Evolutionary conservation across 2,888 invertebrate species (phyloP).

Genomic region (Agrotis puta): DNA sequence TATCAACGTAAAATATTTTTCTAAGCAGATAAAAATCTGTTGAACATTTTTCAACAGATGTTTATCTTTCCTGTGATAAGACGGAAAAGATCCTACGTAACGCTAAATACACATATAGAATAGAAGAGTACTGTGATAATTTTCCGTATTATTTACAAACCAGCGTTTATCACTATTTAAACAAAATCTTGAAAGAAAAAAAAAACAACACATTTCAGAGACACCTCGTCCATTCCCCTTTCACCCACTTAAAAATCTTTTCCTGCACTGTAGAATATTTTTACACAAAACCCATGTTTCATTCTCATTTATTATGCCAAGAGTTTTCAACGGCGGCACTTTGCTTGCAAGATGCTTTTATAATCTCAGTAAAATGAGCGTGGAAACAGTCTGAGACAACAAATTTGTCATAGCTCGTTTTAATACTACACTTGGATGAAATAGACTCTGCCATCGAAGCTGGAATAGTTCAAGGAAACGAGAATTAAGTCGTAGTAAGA

Average conservation of each 20-base stretch:
- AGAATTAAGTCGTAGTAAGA: conserved; percentile 37
- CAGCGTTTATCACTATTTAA: background rate
- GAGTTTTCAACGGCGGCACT: conserved; percentile 58
- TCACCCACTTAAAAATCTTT: conserved; percentile 20
- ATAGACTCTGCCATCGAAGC: conserved; percentile 46
- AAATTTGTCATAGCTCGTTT: conserved; percentile 55
- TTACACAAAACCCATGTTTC: conserved; percentile 45
- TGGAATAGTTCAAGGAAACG: conserved; percentile 28
- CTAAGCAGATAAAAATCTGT: too few species aligned
- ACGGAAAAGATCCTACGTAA: too few species aligned
- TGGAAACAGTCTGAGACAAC: conserved; percentile 43
- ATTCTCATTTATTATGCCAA: conserved; percentile 54
- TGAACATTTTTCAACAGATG: too few species aligned
- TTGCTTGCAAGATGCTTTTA: conserved; percentile 56
- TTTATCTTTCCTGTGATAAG: too few species aligned
- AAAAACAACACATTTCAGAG: background rate
- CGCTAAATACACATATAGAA: background rate
- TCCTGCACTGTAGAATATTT: conserved; percentile 39
- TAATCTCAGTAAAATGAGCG: conserved; percentile 54
- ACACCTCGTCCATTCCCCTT: conserved; percentile 18
- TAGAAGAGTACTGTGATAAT: background rate
- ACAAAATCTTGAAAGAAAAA: background rate
- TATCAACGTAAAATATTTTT: too few species aligned
- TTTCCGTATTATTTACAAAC: background rate
- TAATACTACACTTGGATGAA: conserved; percentile 44